Evolutionary conservation across 2,888 invertebrate species (phyloP).

Genomic region (Saturnia pavonia): DNA sequence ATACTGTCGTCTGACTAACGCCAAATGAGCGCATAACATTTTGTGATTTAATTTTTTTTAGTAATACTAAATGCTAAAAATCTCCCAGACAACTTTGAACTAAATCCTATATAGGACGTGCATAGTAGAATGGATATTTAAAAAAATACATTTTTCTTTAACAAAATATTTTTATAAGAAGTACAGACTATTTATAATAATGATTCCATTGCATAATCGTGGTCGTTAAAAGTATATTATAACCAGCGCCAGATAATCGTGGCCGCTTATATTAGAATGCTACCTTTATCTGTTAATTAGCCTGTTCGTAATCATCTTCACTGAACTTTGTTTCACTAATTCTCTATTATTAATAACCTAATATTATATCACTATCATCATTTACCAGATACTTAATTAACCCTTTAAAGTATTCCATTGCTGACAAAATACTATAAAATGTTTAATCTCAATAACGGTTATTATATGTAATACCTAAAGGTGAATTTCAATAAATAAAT

Average conservation of each 20-base stretch:
- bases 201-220: no score
- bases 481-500: slow-evolving; percentile 38
- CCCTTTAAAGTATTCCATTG: neutral
- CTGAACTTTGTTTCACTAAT: neutral
- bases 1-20: no score
- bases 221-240: neutral
- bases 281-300: neutral
- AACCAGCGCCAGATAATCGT: neutral
- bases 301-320: neutral
- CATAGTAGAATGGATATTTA: no score
- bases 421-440: slow-evolving; percentile 7
- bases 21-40: no score
- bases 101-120: no score
- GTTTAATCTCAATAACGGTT: slow-evolving; percentile 25
- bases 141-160: no score
- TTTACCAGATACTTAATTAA: neutral
- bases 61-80: no score
- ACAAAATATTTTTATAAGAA: no score
- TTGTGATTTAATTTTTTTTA: no score
- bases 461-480: no score
- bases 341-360: neutral
- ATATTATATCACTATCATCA: neutral
- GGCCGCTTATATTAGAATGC: neutral
- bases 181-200: no score
- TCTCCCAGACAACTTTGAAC: no score